phyloP scores from a whole-genome alignment of 2,888 invertebrate genomes.

The Rhagophthalmus giganteus region DNA sequence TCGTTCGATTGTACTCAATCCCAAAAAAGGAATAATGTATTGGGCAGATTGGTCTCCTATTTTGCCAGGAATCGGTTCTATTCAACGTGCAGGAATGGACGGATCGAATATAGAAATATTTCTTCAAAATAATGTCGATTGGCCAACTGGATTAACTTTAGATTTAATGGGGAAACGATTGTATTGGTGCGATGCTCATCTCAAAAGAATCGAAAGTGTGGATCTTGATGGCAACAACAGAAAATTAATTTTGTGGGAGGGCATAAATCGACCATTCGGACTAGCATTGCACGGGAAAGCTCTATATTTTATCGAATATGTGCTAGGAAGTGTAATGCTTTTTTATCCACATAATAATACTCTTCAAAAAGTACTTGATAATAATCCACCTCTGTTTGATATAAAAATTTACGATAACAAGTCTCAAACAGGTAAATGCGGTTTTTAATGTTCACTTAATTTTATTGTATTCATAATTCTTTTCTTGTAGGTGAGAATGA shows the following conservation, averaged over 20 bases:
- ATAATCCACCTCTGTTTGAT: constrained; percentile 68
- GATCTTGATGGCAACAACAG: constrained; percentile 60
- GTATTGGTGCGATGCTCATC: constrained; percentile 75
- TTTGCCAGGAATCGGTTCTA: constrained; percentile 58
- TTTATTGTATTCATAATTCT: constrained; percentile 4
- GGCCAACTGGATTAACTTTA: constrained; percentile 78
- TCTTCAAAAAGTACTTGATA: constrained; percentile 58
- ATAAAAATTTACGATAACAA: constrained; percentile 67
- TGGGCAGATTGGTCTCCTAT: constrained; percentile 73
- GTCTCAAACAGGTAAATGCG: constrained; percentile 58
- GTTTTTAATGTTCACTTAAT: constrained; percentile 2
- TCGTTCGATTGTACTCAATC: constrained; percentile 65
- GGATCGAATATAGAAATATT: constrained; percentile 65
- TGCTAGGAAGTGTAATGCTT: constrained; percentile 62
- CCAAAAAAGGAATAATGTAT: constrained; percentile 71
- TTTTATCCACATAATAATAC: constrained; percentile 55
- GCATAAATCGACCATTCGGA: constrained; percentile 64
- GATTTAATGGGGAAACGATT: constrained; percentile 61
- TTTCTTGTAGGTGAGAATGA: constrained; percentile 48
- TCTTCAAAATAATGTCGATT: constrained; percentile 60
- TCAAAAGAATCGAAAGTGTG: constrained; percentile 69
- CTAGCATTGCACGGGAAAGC: constrained; percentile 65
- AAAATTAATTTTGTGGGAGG: constrained; percentile 57
- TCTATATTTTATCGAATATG: constrained; percentile 73
- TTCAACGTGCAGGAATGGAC: constrained; percentile 76